Evolutionary conservation across 2,888 invertebrate species (phyloP), one percentile per base, ranked within the genome.

Genomic region (Epiblema foenella): DNA sequence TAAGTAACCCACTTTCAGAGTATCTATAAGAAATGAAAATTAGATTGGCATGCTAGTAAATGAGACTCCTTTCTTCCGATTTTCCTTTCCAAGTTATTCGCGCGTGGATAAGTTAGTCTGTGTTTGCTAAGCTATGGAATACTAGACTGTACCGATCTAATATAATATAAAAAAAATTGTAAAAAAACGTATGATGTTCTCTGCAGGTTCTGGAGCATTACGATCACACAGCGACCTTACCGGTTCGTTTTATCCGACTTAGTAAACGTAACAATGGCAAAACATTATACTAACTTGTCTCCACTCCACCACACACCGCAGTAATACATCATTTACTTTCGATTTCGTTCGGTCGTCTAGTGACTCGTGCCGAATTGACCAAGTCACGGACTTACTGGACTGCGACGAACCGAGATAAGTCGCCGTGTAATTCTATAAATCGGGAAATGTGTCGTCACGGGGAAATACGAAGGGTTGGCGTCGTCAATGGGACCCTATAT

Each of bases 361-460:
- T 64, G 58, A 74, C 79, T 81, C 81, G 79, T 81, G 79, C 75
- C 78, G 77, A 84, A 83, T 85, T 78, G 77, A 74, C 76, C 80
- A 75, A 81, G 83, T 85, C 85, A 85, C 83, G 83, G 81, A 79
- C 76, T 80, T 79, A 83, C 77, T 80, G 77, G 83, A 76, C 83
- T 86, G 83, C 76, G 82, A 85, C 83, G 82, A 83, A 85, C 81
- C 79, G 76, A 82, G 78, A 85, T 84, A 87, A 86, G 78, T 73
- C 75, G 77, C 84, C 87, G 79, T 88, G 83, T 87, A 87, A 90
- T 89, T 87, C 77, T 82, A 83, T 85, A 81, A 88, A 83, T 76
- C 79, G 77, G 80, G 75, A 77, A 80, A 86, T 89, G 90, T 89
- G 88, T 86, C 62, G 60, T 67, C 52, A 57, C 57, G 66, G 76